phyloP scores from a whole-genome alignment of 2,113 vertebrate genomes.

The Corythaixoides concolor region DNA sequence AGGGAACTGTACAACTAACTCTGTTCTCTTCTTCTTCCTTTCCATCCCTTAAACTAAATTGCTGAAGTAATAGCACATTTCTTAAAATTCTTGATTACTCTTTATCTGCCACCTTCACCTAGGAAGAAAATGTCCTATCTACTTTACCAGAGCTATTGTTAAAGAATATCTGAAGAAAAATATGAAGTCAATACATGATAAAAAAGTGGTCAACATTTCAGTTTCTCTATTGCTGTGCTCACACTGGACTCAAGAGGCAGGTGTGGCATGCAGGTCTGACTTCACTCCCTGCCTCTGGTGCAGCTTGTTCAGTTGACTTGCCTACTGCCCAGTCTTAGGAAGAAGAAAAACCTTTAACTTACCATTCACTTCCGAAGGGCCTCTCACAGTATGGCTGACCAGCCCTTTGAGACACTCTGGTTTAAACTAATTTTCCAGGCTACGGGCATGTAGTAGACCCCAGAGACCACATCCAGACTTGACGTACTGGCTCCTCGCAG shows the following conservation, averaged over 20 bases:
- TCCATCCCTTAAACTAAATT: not conserved
- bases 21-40: not conserved
- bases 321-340: not conserved
- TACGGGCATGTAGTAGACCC: not conserved
- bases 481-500: not conserved
- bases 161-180: not conserved
- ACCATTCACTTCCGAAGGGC: not conserved
- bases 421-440: not conserved
- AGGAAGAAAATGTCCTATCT: not conserved
- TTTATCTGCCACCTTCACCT: not conserved
- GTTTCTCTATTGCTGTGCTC: not conserved
- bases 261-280: not conserved
- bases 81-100: not conserved
- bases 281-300: not conserved
- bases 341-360: not conserved
- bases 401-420: not conserved
- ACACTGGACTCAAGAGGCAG: not conserved
- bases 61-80: not conserved
- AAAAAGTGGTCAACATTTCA: not conserved
- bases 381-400: not conserved
- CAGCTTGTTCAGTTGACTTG: not conserved
- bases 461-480: fast-evolving
- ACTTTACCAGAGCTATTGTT: not conserved
- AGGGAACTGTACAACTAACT: not conserved
- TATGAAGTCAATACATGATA: not conserved